Evolutionary conservation across 2,888 invertebrate genomes (phyloP).

Genomic region (Archips crataeganus): DNA sequence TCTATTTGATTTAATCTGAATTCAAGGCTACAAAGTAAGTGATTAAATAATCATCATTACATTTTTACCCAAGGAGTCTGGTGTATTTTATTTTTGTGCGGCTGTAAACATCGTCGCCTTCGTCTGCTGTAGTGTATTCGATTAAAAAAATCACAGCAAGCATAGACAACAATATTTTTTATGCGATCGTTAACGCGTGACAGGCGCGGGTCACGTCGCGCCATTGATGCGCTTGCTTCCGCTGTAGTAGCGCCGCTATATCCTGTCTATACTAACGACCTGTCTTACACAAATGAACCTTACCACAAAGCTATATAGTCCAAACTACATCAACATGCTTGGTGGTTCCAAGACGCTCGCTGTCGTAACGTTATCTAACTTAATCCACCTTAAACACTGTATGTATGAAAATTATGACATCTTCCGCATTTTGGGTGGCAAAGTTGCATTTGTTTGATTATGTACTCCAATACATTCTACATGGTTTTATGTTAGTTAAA

Average conservation of each 20-base stretch:
- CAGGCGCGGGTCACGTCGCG: conserved; percentile 64
- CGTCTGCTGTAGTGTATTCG: conserved; percentile 13
- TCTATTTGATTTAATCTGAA: background rate
- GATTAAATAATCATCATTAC: background rate
- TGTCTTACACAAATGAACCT: conserved; percentile 5
- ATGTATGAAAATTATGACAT: conserved; percentile 39
- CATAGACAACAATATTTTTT: conserved; percentile 51
- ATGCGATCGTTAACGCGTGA: conserved; percentile 55
- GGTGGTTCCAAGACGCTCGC: conserved; percentile 16
- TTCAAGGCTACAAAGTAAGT: background rate
- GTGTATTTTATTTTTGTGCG: background rate
- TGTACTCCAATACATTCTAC: conserved; percentile 12
- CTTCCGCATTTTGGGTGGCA: conserved; percentile 40
- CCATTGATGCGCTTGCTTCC: conserved; percentile 78
- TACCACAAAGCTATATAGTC: conserved; percentile 7
- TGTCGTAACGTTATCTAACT: conserved; percentile 36
- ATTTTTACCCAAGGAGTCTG: background rate
- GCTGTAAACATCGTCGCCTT: background rate
- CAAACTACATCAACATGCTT: background rate
- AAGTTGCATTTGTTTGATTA: conserved; percentile 13
- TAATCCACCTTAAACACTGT: conserved; percentile 32
- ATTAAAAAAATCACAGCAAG: conserved; percentile 19
- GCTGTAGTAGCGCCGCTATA: conserved; percentile 76
- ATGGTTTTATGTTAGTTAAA: conserved; percentile 20
- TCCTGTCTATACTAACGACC: conserved; percentile 62